Percentiles rank a stretch among this genome's conserved stretches.
These are phyloP conservation scores for Leucopsar rothschildi DNA, from an alignment of 2,113 vertebrate species.

Conservation along the genomic window DNA sequence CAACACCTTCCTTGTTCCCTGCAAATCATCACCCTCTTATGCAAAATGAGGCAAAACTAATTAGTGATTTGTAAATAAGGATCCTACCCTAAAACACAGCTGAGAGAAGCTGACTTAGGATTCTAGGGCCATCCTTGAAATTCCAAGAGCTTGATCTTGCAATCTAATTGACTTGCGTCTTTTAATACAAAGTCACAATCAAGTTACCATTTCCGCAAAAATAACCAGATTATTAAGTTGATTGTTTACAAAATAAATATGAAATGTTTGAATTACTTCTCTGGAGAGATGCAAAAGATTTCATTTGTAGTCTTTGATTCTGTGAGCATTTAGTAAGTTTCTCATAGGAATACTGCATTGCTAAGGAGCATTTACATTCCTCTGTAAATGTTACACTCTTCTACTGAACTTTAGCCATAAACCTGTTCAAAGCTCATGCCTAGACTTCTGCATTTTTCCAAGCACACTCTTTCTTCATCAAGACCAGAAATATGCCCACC, in stretches of 20 bases:
- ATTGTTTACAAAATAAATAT: background rate
- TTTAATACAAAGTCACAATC: background rate
- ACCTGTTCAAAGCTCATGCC: background rate
- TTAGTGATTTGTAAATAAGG: background rate
- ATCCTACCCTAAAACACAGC: background rate
- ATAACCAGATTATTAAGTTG: background rate
- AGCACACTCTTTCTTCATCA: conserved; percentile 23
- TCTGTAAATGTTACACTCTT: background rate
- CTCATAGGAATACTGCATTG: background rate
- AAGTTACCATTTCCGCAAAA: background rate
- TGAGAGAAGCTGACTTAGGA: background rate
- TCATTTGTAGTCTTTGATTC: background rate
- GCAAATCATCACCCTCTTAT: background rate
- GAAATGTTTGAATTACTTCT: conserved; percentile 1
- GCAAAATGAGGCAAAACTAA: background rate
- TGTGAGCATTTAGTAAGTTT: background rate
- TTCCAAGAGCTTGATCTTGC: background rate
- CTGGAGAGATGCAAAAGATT: conserved; percentile 1
- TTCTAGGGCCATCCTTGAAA: background rate
- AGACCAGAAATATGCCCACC: conserved; percentile 6
- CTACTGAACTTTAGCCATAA: conserved; percentile 15
- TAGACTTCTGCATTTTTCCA: conserved; percentile 18
- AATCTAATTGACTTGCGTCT: background rate
- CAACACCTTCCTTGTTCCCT: background rate
- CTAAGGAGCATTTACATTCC: background rate